A percentile compares a stretch with the other conserved stretches of the same genome.
Conservation (phyloP, 2,888 invertebrate species). For the Callosobruchus maculatus region DNA sequence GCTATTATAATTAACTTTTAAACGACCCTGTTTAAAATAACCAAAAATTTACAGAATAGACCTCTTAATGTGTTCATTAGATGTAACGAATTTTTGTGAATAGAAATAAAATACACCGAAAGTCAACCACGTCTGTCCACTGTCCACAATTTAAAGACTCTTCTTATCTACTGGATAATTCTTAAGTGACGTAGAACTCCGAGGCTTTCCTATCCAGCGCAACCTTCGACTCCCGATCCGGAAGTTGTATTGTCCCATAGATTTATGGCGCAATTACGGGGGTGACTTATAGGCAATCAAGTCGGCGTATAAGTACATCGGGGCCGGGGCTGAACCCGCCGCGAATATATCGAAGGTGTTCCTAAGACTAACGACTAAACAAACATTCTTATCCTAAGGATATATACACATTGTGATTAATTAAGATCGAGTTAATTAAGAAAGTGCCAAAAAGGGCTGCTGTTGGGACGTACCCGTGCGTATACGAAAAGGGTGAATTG, state of each 20-base stretch:
- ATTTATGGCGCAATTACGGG: slow-evolving; percentile 27
- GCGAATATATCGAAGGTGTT: slow-evolving; percentile 24
- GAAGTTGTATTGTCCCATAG: slow-evolving; percentile 27
- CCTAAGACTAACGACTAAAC: slow-evolving; percentile 12
- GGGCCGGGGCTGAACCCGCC: neutral
- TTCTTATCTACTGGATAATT: too few relatives aligned
- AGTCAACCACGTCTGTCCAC: too few relatives aligned
- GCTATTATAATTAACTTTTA: too few relatives aligned
- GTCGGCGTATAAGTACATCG: slow-evolving; percentile 12
- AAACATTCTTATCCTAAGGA: slow-evolving; percentile 18
- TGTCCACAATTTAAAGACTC: too few relatives aligned
- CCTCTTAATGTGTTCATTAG: too few relatives aligned
- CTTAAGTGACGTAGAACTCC: neutral
- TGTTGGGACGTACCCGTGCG: neutral
- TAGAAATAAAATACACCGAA: too few relatives aligned
- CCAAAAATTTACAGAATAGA: too few relatives aligned
- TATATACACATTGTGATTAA: slow-evolving; percentile 20
- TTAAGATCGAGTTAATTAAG: slow-evolving; percentile 14
- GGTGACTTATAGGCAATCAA: slow-evolving; percentile 25
- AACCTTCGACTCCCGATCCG: slow-evolving; percentile 11
- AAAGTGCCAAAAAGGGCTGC: neutral
- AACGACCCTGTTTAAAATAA: too few relatives aligned
- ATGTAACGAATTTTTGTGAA: too few relatives aligned
- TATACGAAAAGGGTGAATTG: neutral
- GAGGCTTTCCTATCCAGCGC: neutral